A percentile compares a stretch with the other conserved stretches of the same genome.
Evolutionary conservation across 2,888 invertebrate genomes (phyloP).

Genomic region (Acholoe squamosa): DNA sequence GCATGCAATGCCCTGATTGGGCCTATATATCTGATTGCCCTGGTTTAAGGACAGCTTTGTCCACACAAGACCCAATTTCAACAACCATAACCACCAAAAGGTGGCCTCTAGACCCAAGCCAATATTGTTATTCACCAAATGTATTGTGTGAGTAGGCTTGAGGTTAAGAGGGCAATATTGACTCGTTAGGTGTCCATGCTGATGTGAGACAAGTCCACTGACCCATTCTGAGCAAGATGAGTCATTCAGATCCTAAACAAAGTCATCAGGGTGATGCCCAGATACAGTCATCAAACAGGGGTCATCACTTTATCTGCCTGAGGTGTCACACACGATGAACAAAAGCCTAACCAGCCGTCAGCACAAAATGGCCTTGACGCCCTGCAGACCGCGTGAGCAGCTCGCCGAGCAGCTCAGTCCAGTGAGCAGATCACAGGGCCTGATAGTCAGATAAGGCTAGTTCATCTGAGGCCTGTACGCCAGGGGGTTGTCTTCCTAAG

Average conservation of each 20-base stretch:
- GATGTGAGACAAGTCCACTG: background rate
- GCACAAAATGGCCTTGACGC: background rate
- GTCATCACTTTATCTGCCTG: background rate
- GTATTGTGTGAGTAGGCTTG: background rate
- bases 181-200: background rate
- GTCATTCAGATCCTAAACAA: background rate
- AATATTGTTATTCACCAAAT: too few relatives aligned
- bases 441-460: background rate
- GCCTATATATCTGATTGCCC: too few relatives aligned
- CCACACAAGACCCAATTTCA: too few relatives aligned
- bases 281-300: background rate
- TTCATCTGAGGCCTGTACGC: background rate
- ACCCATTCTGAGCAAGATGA: background rate
- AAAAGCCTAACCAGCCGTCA: slow-evolving; percentile 21
- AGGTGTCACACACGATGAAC: slow-evolving; percentile 1
- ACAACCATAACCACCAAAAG: too few relatives aligned
- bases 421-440: background rate
- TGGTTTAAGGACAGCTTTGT: too few relatives aligned
- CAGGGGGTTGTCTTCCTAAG: too few relatives aligned
- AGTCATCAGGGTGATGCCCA: background rate
- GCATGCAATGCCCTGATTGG: too few relatives aligned
- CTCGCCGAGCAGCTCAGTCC: background rate
- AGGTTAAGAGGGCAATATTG: background rate
- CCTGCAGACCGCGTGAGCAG: background rate
- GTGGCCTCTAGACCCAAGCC: too few relatives aligned